Conservation (phyloP, 2,888 invertebrate species). For the Cosmia trapezina region DNA sequence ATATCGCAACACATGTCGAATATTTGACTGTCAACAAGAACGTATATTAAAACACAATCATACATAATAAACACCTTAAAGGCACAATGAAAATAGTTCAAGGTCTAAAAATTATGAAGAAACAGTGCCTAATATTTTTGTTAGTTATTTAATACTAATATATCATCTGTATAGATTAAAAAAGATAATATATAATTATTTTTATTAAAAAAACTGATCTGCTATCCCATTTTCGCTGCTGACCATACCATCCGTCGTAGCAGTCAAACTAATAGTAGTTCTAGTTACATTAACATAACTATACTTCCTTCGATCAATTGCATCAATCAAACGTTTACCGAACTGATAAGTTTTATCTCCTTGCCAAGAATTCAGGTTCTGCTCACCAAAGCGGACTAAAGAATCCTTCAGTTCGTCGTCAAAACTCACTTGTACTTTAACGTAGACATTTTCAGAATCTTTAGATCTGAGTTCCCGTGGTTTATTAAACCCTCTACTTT, state of each 20-base stretch:
- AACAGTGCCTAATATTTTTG: not conserved
- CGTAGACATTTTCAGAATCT: conserved; percentile 67
- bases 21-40: not conserved
- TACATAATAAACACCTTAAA: not conserved
- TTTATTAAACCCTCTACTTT: conserved; percentile 34
- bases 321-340: not conserved
- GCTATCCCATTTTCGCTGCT: not conserved
- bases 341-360: not conserved
- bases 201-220: conserved; percentile 16
- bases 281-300: conserved; percentile 22
- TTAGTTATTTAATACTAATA: not conserved
- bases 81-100: not conserved
- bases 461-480: conserved; percentile 4
- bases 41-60: not conserved
- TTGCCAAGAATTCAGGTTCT: not conserved
- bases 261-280: conserved; percentile 28
- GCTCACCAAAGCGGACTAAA: conserved; percentile 28
- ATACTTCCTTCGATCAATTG: not conserved
- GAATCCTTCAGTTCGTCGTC: conserved; percentile 68
- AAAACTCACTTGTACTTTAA: conserved; percentile 72
- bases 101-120: not conserved
- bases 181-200: not conserved
- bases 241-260: not conserved
- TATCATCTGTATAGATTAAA: not conserved
- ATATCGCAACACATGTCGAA: no score